Base-by-base conservation (phyloP, 2,113 vertebrate genomes). In the Gnathonemus echidnorhynchus region DNA sequence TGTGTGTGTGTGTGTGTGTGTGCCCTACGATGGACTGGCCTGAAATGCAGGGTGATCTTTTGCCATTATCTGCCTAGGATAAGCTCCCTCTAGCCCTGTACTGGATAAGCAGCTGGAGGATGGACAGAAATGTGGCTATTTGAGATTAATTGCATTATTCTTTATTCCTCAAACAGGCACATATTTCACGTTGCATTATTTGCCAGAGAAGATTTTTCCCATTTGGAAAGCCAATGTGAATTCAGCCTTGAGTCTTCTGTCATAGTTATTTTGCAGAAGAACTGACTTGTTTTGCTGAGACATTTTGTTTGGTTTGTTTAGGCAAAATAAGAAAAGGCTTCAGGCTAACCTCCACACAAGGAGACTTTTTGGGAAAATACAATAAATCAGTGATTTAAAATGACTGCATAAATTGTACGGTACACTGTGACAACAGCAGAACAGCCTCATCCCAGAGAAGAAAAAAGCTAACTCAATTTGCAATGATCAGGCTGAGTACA, bases 231-330 rank as follows among this genome's bases (percentile, higher is more conserved):
- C n/a, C 39, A 24, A 62, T 48, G 52, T 2, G 24, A 62, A 85
- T 85, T 86, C 56, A 52, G 80, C 89, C 89, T 89, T 56, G 24
- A 89, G 39, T 56, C 35, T 84, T 56, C 35, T 53, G 39, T 17
- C 21, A 21, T 83, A 53, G 49, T 42, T 89, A 24, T 62, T 89
- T 58, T 86, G 52, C 24, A 21, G 17, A 50, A 5, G 24, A 62
- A 56, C 88, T 45, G 39, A 42, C 21, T 89, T 49, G 52, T 17
- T 84, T 58, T 89, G 52, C 27, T 83, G 13, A 89, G 88, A 80
- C 52, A 1, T 56, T 80, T 42, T 35, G 45, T 88, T 85, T 58
- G 50, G 31, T 3, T 24, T 52, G 77, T 35, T 27, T 27, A 50
- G 50, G 31, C 52, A 15, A 58, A 89, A 86, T 62, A 85, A 2